Evolutionary conservation across 2,113 vertebrate species (phyloP).

Genomic region (Chauna torquata): DNA sequence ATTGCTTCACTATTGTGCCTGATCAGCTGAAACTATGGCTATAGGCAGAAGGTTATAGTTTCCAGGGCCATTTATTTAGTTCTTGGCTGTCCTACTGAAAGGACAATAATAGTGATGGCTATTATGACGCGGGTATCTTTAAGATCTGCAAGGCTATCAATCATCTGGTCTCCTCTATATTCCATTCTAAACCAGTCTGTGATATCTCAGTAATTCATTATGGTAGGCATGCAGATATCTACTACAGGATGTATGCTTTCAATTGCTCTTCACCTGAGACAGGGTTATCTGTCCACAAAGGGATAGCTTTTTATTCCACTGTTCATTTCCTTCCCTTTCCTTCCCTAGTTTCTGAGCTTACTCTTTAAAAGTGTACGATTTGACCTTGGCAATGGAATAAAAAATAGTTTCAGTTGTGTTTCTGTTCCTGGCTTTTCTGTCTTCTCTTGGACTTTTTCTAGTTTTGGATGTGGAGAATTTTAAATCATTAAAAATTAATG

Average conservation of each 20-base stretch:
- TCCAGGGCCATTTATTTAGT: background rate
- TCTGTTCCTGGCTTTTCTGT: background rate
- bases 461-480: background rate
- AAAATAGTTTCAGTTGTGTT: slow-evolving; percentile 1
- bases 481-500: background rate
- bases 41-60: background rate
- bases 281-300: background rate
- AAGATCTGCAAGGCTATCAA: background rate
- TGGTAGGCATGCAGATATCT: background rate
- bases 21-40: background rate
- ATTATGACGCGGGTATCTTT: background rate
- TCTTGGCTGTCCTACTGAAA: background rate
- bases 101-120: background rate
- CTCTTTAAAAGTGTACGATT: background rate
- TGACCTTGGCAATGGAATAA: background rate
- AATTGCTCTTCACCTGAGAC: background rate
- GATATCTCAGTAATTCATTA: background rate
- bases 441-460: background rate
- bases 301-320: background rate
- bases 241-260: background rate
- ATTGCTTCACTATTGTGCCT: background rate
- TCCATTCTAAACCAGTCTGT: background rate
- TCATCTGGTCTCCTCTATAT: background rate
- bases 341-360: background rate
- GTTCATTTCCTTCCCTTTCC: background rate